Conservation (phyloP, 2,888 invertebrate species). For the Platycheirus albimanus region DNA sequence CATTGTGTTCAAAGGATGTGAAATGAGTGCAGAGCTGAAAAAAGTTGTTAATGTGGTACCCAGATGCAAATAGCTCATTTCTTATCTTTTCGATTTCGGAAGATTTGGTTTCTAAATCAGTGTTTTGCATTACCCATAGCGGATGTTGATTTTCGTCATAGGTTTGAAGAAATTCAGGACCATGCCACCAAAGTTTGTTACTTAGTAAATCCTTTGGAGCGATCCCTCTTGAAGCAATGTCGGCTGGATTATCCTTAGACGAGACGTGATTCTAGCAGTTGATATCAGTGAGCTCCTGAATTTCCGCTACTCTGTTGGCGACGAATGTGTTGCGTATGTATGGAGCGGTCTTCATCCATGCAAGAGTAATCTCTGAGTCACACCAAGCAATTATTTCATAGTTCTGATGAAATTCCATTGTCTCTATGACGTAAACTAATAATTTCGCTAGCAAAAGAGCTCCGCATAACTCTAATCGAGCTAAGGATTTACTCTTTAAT, state of each 20-base stretch:
- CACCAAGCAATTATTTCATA: constrained; percentile 1
- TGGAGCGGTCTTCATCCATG: neutral
- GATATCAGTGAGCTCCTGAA: constrained; percentile 57
- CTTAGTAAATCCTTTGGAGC: constrained; percentile 49
- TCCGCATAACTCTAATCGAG: constrained; percentile 64
- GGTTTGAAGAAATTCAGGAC: constrained; percentile 63
- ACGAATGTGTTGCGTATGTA: neutral
- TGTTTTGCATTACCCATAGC: neutral
- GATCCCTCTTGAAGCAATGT: constrained; percentile 73
- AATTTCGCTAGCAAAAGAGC: neutral
- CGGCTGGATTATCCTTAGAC: constrained; percentile 74
- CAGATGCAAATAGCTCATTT: too few species aligned
- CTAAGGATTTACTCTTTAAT: constrained; percentile 34
- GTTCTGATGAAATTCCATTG: neutral
- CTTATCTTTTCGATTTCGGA: too few species aligned
- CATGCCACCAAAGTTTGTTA: constrained; percentile 72
- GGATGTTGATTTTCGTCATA: constrained; percentile 11
- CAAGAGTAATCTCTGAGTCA: neutral
- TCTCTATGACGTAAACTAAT: neutral
- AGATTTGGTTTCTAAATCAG: constrained; percentile 12
- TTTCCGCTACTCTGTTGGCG: constrained; percentile 72
- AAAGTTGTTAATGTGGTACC: too few species aligned
- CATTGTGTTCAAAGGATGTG: too few species aligned
- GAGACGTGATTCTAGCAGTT: constrained; percentile 72
- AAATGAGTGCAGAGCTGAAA: too few species aligned